phyloP scores from a whole-genome alignment of 2,888 invertebrate species.

The Aporophyla nigra region DNA sequence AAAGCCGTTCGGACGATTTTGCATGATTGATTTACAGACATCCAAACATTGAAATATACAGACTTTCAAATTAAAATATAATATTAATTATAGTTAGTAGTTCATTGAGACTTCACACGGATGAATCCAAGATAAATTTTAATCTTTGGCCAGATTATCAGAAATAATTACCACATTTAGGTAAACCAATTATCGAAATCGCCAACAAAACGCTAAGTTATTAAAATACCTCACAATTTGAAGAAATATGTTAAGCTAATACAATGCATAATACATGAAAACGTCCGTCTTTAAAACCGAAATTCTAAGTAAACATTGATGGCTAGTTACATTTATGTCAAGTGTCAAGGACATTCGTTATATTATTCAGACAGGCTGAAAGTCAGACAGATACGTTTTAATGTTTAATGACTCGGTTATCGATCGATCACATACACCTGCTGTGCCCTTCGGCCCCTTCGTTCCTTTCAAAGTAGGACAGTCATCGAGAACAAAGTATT shows the following conservation, averaged over 20 bases:
- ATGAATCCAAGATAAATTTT: background rate
- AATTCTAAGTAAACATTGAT: conserved; percentile 45
- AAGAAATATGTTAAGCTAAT: background rate
- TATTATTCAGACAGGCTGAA: conserved; percentile 75
- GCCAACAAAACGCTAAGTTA: background rate
- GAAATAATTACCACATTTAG: background rate
- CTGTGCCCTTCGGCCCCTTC: conserved; percentile 65
- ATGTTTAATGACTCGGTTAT: conserved; percentile 83
- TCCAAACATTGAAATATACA: no score
- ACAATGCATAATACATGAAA: conserved; percentile 24
- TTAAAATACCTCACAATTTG: background rate
- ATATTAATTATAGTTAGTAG: no score
- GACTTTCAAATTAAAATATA: no score
- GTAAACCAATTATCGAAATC: background rate
- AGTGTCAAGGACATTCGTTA: conserved; percentile 80
- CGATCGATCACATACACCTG: conserved; percentile 82
- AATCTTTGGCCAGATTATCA: background rate
- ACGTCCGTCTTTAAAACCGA: conserved; percentile 11
- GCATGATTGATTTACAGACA: no score
- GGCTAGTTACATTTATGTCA: conserved; percentile 56
- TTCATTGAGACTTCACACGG: background rate
- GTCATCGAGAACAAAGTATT: conserved; percentile 64
- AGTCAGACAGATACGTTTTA: conserved; percentile 84
- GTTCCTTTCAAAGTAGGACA: conserved; percentile 70
- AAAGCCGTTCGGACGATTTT: no score